Percentiles rank a stretch among this genome's conserved stretches.
Evolutionary conservation across 2,113 vertebrate species (phyloP).

Genomic region (Seriola rivoliana): DNA sequence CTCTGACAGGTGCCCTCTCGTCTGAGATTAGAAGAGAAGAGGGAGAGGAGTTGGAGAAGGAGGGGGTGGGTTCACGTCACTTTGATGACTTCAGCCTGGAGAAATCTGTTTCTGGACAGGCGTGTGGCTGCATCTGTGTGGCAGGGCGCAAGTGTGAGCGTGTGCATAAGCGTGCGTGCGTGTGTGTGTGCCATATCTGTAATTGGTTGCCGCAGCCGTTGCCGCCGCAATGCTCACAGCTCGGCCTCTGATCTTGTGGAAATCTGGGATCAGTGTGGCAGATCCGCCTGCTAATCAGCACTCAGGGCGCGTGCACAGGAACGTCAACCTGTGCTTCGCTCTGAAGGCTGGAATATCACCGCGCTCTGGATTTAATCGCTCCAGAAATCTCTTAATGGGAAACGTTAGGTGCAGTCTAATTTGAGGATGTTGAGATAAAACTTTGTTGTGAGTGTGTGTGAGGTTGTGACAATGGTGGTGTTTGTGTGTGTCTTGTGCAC

Average conservation of each 20-base stretch:
- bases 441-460: slow-evolving; percentile 26
- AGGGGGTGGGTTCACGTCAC: slow-evolving; percentile 22
- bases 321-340: slow-evolving; percentile 57
- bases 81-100: slow-evolving; percentile 62
- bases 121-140: slow-evolving; percentile 25
- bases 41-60: neutral
- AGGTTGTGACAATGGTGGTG: neutral
- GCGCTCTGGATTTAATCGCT: slow-evolving; percentile 66
- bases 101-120: slow-evolving; percentile 53
- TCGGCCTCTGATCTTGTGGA: slow-evolving; percentile 77
- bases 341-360: slow-evolving; percentile 61
- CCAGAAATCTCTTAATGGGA: slow-evolving; percentile 79
- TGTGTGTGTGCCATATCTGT: slow-evolving; percentile 62
- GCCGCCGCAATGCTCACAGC: slow-evolving; percentile 28
- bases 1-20: slow-evolving; percentile 70
- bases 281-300: slow-evolving; percentile 76
- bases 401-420: slow-evolving; percentile 76
- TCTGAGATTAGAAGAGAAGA: slow-evolving; percentile 50
- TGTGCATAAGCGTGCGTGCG: neutral
- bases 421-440: slow-evolving; percentile 74
- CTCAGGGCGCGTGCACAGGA: slow-evolving; percentile 39
- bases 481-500: slow-evolving; percentile 32
- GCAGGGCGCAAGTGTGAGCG: slow-evolving; percentile 8
- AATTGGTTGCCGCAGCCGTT: slow-evolving; percentile 69
- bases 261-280: slow-evolving; percentile 79